phyloP scores from a whole-genome alignment of 2,888 invertebrate genomes.

The Rotaria magnacalcarata region DNA sequence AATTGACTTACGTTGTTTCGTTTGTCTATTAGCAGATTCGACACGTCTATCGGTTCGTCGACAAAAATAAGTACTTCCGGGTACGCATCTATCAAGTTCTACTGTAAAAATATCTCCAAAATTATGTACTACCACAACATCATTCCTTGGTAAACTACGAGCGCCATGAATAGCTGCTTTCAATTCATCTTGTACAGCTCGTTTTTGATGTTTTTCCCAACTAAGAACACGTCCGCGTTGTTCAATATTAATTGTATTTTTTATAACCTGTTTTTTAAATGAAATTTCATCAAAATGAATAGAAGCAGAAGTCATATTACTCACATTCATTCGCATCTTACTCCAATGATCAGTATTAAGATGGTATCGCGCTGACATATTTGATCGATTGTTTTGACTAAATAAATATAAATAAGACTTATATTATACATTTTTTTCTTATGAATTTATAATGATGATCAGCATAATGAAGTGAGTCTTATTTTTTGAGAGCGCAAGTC shows the following conservation, averaged over 20 bases:
- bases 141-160: background rate
- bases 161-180: background rate
- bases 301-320: background rate
- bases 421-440: no score
- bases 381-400: background rate
- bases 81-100: background rate
- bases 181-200: background rate
- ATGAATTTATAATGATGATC: no score
- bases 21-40: background rate
- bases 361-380: background rate
- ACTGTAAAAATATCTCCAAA: background rate
- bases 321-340: conserved; percentile 32
- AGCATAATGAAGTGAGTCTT: no score
- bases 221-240: background rate
- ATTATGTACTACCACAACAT: background rate
- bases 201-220: background rate
- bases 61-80: background rate
- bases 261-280: background rate
- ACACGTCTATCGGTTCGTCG: background rate
- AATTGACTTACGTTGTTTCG: background rate
- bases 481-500: no score
- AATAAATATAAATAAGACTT: no score
- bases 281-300: background rate
- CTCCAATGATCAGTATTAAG: background rate
- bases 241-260: conserved; percentile 10